Evolutionary conservation across 2,797 vertebrate species (phyloP).

Genomic region (Lerista edwardsae): DNA sequence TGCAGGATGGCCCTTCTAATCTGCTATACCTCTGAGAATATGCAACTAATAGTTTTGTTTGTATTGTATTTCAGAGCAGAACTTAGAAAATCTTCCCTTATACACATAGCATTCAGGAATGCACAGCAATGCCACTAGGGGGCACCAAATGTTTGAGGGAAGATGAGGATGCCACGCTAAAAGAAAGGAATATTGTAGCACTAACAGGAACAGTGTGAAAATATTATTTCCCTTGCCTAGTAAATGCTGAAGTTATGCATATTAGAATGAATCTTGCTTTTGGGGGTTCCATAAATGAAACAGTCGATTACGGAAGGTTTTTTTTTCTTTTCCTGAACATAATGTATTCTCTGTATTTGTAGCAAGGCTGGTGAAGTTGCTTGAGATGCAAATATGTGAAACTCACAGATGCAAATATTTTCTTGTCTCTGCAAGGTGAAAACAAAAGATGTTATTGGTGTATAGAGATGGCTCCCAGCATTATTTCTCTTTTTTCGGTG

Average conservation of each 20-base stretch:
- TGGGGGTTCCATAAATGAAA: neutral
- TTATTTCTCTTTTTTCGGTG: no score
- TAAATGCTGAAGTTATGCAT: neutral
- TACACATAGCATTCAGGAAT: neutral
- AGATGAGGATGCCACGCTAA: neutral
- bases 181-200: neutral
- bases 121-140: constrained; percentile 55
- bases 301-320: neutral
- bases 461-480: no score
- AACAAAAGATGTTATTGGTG: no score
- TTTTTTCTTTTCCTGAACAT: no score
- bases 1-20: neutral
- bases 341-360: no score
- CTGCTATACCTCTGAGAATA: neutral
- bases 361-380: neutral
- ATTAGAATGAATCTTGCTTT: neutral
- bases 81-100: neutral
- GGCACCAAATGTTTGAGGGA: constrained; percentile 54
- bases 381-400: neutral
- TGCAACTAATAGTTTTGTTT: neutral
- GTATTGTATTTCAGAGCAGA: neutral
- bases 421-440: no score
- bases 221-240: neutral
- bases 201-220: neutral
- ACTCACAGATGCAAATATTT: no score